phyloP scores from a whole-genome alignment of 2,797 vertebrate genomes.

The Glyptemys insculpta region DNA sequence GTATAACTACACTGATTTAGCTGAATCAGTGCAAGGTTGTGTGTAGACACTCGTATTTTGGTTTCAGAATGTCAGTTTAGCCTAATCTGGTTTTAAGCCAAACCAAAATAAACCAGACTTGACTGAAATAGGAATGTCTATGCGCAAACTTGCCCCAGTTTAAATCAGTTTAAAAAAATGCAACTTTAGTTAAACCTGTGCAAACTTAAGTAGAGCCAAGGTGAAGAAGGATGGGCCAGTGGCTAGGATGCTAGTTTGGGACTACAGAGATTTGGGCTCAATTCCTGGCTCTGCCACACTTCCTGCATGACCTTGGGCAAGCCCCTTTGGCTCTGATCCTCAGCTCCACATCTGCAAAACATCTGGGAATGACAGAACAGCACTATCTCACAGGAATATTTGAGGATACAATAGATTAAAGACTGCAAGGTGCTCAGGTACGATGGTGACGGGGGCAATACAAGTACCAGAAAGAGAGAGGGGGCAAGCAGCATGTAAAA shows the following conservation, averaged over 20 bases:
- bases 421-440: neutral
- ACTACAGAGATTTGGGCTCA: neutral
- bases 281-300: neutral
- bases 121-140: neutral
- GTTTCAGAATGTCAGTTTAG: conserved; percentile 20
- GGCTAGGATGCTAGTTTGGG: neutral
- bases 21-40: neutral
- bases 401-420: neutral
- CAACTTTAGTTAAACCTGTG: neutral
- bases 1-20: neutral
- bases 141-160: neutral
- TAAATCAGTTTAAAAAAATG: neutral
- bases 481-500: neutral
- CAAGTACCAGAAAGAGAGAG: neutral
- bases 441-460: neutral
- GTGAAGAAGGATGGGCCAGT: neutral
- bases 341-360: neutral
- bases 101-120: neutral
- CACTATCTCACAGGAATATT: neutral
- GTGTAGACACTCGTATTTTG: neutral
- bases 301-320: neutral
- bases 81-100: neutral
- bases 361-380: neutral
- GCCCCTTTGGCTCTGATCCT: neutral
- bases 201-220: neutral